A percentile compares a stretch with the other conserved stretches of the same genome.
Evolutionary conservation across 92 coral and sea anemone species (phyloP).

Genomic region (Epizoanthus illoricatus): DNA sequence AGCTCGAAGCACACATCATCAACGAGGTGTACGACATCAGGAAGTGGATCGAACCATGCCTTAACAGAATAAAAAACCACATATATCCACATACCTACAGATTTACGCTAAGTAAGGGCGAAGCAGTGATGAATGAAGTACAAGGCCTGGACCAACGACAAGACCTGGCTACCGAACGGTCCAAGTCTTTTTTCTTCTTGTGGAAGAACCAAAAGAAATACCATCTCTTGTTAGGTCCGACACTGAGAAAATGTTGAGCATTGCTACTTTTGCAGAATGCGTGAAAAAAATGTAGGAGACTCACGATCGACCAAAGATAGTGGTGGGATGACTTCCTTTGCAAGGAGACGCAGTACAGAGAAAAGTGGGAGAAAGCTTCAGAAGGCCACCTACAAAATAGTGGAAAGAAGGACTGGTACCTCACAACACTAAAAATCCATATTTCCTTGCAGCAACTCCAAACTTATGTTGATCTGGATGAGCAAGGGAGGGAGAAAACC

Average conservation of each 20-base stretch:
- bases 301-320: not conserved
- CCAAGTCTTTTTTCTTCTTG: not conserved
- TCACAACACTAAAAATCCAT: not conserved
- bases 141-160: conserved; percentile 47
- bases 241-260: not conserved
- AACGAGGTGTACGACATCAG: conserved; percentile 4
- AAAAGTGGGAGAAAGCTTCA: not conserved
- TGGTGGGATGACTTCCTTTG: conserved; percentile 20
- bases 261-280: conserved; percentile 10
- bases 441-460: not conserved
- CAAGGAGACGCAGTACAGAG: not conserved
- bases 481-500: not conserved
- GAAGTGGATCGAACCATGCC: conserved; percentile 23
- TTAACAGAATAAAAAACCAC: conserved; percentile 31
- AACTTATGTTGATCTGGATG: not conserved
- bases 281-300: conserved; percentile 29
- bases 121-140: conserved; percentile 38
- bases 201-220: not conserved
- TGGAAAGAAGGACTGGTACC: not conserved
- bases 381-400: not conserved
- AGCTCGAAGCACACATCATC: not conserved
- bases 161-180: conserved; percentile 38
- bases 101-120: not conserved
- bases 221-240: conserved; percentile 20
- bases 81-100: conserved; percentile 35